Evolutionary conservation across 2,113 vertebrate species (phyloP), one percentile per base, ranked within the genome.

Genomic region (Perca schrenkii): DNA sequence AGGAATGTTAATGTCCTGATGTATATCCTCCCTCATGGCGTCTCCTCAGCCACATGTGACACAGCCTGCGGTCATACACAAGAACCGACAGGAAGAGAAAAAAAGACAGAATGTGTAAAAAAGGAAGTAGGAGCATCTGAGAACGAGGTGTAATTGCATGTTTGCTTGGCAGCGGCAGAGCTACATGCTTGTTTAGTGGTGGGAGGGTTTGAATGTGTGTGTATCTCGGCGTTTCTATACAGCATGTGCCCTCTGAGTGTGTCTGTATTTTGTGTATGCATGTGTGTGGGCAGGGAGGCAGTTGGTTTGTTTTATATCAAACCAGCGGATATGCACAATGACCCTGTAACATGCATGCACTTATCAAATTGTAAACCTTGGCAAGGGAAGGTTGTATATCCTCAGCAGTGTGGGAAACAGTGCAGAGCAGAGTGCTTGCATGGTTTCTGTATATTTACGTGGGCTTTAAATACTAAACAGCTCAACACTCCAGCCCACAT

Each of bases 71-170:
- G 75, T 82, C 25, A 34, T 16, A 47, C 76, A 84, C 46, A 79
- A 14, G 73, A 68, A 49, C 62, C n/a, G 36, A 21, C 49, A 75
- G 65, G 83, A 85, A 77, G 79, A 68, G 52, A 72, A 31, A 77
- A 83, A 83, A 80, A 88, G 73, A 81, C 43, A 76, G 74, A 83
- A 76, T 54, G 77, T 79, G 72, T 88, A 85, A 86, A 90, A 87
- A 49, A 75, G 85, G 86, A 88, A 88, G 87, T 73, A 50, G 52
- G 46, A 34, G 65, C 52, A 82, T 85, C 76, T 85, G 70, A 84
- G 83, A 89, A 84, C 40, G 47, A 77, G 64, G 52, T 85, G 86
- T 91, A 93, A 94, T 92, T 92, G 52, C 77, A 92, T 56, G 87
- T 89, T 84, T 91, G 56, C 83, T 61, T 6, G 52, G 60, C 79